Base-by-base conservation (phyloP, 2,888 invertebrate genomes). In the Drosophila mettleri region DNA sequence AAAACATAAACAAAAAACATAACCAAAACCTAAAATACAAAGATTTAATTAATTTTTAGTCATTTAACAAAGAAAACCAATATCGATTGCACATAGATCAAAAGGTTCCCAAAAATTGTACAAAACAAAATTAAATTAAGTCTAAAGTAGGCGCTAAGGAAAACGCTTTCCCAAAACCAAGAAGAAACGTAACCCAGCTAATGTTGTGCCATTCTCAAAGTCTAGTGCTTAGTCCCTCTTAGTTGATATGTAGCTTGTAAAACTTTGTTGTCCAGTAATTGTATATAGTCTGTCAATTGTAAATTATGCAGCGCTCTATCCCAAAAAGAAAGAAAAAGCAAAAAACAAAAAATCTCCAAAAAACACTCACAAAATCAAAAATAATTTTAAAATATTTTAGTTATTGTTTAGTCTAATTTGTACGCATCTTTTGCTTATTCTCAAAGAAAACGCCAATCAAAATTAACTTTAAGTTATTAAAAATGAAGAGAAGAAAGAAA, bases 381-480 rank as follows among this genome's bases (percentile, higher is more conserved):
- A 22, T 22, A 41, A 62, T 64, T 52, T 69, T 34, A 49, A 49
- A 34, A 49, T 49, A 38, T 69, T 70, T 48, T 68, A 69, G 55
- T 60, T 63, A 71, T 66, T 59, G 49, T 45, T 65, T 78, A 68
- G 74, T 52, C 36, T 86, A 80, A 66, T 83, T 82, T 63, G 41
- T 38, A 22, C 27, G 34, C 49, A 64, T 69, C 60, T 71, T 73
- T 74, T 74, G 66, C 66, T 67, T 69, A 83, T 85, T 88, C 86
- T 87, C 68, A 79, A 87, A 86, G 89, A 89, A 89, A 74, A 38
- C 41, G 57, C 61, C 68, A 65, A 60, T 91, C 92, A 92, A 91
- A 91, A 92, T 86, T 90, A 92, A 90, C 84, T 91, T 88, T 92
- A 91, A 92, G 91, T 91, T 91, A 79, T 85, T 73, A 57, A 62